Percentiles rank a stretch among this genome's conserved stretches.
Conservation (phyloP, 2,888 invertebrate genomes). For the Hermodice carunculata region DNA sequence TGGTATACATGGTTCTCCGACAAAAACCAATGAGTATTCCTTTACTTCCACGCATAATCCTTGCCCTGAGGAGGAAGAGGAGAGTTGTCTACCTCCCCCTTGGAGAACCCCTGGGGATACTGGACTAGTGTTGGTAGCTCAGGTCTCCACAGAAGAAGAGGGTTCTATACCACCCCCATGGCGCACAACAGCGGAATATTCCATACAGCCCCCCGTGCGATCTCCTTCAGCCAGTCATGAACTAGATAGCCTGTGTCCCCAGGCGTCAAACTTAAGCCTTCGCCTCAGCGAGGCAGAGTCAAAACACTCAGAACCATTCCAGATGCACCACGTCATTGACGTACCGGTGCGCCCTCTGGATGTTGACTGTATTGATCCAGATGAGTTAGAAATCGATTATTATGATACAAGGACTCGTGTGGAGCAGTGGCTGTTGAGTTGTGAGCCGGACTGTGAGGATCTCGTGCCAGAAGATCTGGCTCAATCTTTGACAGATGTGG, state of each 20-base stretch:
- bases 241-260: constrained; percentile 26
- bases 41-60: not conserved
- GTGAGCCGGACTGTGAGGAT: no score
- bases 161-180: constrained; percentile 24
- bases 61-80: not conserved
- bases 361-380: no score
- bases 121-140: no score
- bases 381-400: no score
- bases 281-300: constrained; percentile 39
- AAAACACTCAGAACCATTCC: constrained; percentile 35
- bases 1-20: no score
- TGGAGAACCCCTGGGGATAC: no score
- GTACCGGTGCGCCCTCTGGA: constrained; percentile 2
- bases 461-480: no score
- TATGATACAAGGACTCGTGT: no score
- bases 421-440: no score
- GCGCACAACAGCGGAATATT: constrained; percentile 12
- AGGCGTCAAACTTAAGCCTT: constrained; percentile 32
- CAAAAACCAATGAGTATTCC: no score
- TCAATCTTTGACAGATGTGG: no score
- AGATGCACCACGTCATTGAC: constrained; percentile 26
- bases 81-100: no score
- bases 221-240: constrained; percentile 22
- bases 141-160: constrained; percentile 3
- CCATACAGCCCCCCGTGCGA: constrained; percentile 14